phyloP scores from a whole-genome alignment of 2,797 vertebrate species.

The Gambelia wislizenii region DNA sequence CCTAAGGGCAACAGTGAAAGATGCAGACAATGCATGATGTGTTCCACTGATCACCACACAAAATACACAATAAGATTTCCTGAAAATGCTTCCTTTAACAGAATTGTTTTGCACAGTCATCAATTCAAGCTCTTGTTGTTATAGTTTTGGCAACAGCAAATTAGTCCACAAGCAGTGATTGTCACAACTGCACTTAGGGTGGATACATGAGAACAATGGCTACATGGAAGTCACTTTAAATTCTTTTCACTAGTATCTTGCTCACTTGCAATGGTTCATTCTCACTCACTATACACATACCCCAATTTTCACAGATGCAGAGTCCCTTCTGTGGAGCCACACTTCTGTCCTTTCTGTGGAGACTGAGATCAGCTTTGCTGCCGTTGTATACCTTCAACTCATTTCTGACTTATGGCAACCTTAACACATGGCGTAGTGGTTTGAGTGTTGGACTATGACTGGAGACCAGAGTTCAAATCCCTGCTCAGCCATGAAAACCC shows the following conservation, averaged over 20 bases:
- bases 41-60: background rate
- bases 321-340: too few relatives aligned
- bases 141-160: background rate
- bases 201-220: background rate
- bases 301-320: background rate
- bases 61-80: background rate
- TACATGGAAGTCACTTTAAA: background rate
- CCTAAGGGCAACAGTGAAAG: constrained; percentile 73
- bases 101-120: background rate
- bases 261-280: background rate
- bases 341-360: background rate
- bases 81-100: background rate
- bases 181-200: background rate
- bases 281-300: background rate
- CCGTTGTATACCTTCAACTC: too few relatives aligned
- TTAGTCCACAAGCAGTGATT: background rate
- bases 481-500: too few relatives aligned
- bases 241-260: background rate
- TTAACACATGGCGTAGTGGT: too few relatives aligned
- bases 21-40: background rate
- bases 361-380: background rate
- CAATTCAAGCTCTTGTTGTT: background rate
- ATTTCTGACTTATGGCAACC: too few relatives aligned
- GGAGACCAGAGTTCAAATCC: too few relatives aligned
- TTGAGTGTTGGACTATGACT: too few relatives aligned